These are phyloP conservation scores for Pomatostomus ruficeps DNA, from an alignment of 2,113 vertebrate species.

Conservation along the genomic window DNA sequence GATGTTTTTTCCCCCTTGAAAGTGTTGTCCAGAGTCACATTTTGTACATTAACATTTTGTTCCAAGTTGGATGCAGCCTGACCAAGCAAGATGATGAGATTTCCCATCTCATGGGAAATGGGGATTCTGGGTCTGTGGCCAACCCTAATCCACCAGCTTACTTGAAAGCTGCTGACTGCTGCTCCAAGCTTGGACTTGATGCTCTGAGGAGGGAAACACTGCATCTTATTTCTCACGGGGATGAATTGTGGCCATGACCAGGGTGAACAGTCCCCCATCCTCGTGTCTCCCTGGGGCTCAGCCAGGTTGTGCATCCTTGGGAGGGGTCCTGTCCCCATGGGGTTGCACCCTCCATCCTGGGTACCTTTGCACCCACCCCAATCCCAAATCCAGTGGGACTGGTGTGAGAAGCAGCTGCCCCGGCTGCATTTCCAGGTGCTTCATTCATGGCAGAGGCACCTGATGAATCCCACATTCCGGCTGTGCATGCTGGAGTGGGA, in stretches of 20 bases:
- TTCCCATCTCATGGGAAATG: background rate
- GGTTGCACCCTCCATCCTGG: background rate
- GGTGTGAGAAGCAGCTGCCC: background rate
- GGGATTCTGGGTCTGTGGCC: background rate
- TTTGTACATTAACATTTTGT: background rate
- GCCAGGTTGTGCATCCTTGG: background rate
- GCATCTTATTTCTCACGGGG: rapidly evolving
- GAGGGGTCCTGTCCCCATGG: background rate
- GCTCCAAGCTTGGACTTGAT: background rate
- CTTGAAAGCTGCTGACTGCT: background rate
- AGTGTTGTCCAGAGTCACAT: background rate
- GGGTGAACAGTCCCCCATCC: rapidly evolving
- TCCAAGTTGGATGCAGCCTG: background rate
- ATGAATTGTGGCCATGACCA: background rate
- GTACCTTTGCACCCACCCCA: background rate
- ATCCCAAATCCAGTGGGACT: background rate
- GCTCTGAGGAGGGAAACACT: background rate
- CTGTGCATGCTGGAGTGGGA: rapidly evolving
- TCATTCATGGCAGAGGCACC: background rate
- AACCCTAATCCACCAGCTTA: background rate
- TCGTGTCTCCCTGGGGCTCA: rapidly evolving
- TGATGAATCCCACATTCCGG: rapidly evolving
- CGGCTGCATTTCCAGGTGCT: background rate
- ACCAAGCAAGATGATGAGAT: background rate
- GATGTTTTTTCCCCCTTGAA: background rate